Conservation (phyloP, 2,797 vertebrate genomes). For the Esox lucius region DNA sequence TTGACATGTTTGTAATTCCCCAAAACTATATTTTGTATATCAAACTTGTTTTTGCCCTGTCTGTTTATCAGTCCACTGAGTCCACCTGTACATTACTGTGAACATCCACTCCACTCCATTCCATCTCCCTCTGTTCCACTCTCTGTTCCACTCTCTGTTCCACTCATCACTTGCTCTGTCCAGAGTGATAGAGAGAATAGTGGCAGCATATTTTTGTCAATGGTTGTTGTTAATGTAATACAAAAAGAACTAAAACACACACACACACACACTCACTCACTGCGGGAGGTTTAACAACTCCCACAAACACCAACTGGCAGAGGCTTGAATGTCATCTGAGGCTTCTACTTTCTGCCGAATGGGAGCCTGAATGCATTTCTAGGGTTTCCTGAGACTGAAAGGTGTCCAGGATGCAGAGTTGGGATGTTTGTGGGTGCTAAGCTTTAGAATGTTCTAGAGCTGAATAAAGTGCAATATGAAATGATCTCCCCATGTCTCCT, state of each 20-base stretch:
- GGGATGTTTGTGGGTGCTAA: too few relatives aligned
- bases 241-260: neutral
- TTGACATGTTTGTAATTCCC: too few relatives aligned
- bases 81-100: constrained; percentile 11
- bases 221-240: constrained; percentile 24
- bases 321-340: neutral
- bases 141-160: neutral
- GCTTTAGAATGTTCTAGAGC: constrained; percentile 44
- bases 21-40: constrained; percentile 9
- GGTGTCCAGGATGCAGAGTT: constrained; percentile 37
- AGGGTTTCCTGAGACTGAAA: neutral
- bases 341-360: constrained; percentile 22
- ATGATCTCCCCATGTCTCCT: constrained; percentile 7
- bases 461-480: constrained; percentile 84
- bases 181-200: constrained; percentile 16
- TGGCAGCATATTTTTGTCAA: constrained; percentile 41
- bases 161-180: constrained; percentile 11
- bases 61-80: neutral
- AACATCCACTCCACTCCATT: constrained; percentile 2
- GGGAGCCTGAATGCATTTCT: constrained; percentile 69
- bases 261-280: neutral
- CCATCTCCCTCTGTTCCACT: neutral
- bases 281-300: neutral
- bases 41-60: neutral
- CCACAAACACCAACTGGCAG: neutral